A percentile compares a stretch with the other conserved stretches of the same genome.
These are phyloP conservation scores for Prosapia bicincta DNA, from an alignment of 2,888 invertebrate genomes.

Conservation along the genomic window DNA sequence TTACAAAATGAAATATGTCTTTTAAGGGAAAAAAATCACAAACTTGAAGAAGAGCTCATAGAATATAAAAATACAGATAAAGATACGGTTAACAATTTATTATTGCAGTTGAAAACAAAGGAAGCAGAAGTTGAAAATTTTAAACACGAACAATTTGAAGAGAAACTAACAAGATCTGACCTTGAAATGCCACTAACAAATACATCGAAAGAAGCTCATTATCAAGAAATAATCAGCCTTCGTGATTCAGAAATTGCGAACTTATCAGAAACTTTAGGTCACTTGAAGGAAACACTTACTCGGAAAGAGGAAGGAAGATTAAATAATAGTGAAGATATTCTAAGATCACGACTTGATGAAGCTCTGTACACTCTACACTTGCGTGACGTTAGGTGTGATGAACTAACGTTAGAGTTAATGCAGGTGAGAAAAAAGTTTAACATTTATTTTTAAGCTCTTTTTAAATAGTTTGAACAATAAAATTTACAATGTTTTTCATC, in stretches of 20 bases:
- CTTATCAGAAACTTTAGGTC: conserved; percentile 17
- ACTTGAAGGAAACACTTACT: conserved; percentile 32
- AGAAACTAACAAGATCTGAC: neutral
- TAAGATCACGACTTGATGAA: conserved; percentile 63
- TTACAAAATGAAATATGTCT: neutral
- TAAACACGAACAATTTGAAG: neutral
- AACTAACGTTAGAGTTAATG: conserved; percentile 78
- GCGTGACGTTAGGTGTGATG: conserved; percentile 80
- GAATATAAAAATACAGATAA: neutral
- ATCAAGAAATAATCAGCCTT: neutral
- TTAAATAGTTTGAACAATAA: too few relatives aligned
- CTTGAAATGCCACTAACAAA: neutral
- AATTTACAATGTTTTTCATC: too few relatives aligned
- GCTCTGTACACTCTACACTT: conserved; percentile 84
- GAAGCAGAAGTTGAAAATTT: neutral
- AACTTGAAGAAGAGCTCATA: neutral
- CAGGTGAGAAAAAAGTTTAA: conserved; percentile 49
- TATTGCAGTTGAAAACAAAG: neutral
- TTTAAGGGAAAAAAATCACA: neutral
- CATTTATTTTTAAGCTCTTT: too few relatives aligned
- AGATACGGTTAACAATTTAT: neutral
- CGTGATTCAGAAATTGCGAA: conserved; percentile 24
- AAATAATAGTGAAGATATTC: conserved; percentile 31
- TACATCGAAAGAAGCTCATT: neutral
- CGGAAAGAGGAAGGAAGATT: conserved; percentile 29